Percentiles rank a stretch among this genome's conserved stretches.
phyloP scores from a whole-genome alignment of 2,888 invertebrate species.

The Ctena decussata region DNA sequence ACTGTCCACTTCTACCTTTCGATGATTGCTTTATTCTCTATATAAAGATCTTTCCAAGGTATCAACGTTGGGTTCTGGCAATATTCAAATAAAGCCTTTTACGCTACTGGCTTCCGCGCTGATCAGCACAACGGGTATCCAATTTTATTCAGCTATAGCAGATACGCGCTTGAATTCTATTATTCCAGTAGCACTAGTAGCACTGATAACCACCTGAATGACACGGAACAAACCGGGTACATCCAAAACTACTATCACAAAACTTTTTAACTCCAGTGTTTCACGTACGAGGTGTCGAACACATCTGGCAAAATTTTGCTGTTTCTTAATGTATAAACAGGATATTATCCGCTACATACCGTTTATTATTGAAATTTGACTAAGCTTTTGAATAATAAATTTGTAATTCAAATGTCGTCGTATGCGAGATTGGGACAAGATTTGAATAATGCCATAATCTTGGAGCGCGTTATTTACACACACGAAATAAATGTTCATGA shows the following conservation, averaged over 20 bases:
- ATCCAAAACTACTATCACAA: background rate
- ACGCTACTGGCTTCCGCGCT: no score
- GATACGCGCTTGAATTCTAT: no score
- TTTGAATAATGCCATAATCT: constrained; percentile 13
- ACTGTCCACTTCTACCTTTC: no score
- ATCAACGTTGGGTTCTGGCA: no score
- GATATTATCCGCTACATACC: constrained; percentile 3
- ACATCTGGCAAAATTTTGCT: background rate
- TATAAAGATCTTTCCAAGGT: no score
- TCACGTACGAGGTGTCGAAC: background rate
- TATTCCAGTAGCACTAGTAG: no score
- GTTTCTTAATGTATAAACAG: constrained; percentile 21
- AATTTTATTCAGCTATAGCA: no score
- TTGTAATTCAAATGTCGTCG: constrained; percentile 20
- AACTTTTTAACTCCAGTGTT: background rate
- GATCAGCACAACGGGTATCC: no score
- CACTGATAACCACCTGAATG: no score
- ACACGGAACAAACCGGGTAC: background rate
- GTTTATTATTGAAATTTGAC: constrained; percentile 21
- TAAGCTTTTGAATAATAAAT: constrained; percentile 16
- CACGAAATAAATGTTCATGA: constrained; percentile 14
- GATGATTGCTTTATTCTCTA: no score
- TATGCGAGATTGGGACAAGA: constrained; percentile 4
- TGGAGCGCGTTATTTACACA: constrained; percentile 5
- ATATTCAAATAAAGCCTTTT: no score